Evolutionary conservation across 2,113 vertebrate genomes (phyloP), one percentile per base, ranked within the genome.

Genomic region (Onychostruthus taczanowskii): DNA sequence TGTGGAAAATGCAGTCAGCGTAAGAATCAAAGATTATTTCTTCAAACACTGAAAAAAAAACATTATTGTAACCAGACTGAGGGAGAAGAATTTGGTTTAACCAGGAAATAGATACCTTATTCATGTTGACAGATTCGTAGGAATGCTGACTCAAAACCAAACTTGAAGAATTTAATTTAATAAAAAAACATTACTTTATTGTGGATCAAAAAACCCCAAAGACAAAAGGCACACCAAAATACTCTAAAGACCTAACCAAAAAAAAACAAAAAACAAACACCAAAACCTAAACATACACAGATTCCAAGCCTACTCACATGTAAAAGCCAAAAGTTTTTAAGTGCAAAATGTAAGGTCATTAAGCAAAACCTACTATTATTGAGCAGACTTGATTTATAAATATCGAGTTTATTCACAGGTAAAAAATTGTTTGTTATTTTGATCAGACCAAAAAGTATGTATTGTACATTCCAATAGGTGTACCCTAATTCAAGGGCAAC

Each of bases 401-500:
- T 72, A 68, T 5, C 44, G 3, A 4, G 1, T 62, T 83, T 83
- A 68, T n/a, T 39, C 7, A 31, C 4, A 28, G 8, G 13, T 8
- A 64, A 83, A 84, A 59, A 61, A 22, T 14, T 33, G 4, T n/a
- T 73, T 86, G 10, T 30, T 3, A 30, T 64, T 75, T 75, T 52
- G 9, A 56, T 18, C 10, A 59, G 23, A 61, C 9, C 2, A 3
- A 66, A 67, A 67, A 53, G 6, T 8, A 33, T 44, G 2, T 22
- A 21, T 50, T 35, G 20, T 27, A 7, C 7, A 16, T 59, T 28
- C 16, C 15, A 28, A 20, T 9, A 33, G 13, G 5, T 13, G 13
- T 19, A 28, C 23, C 19, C 27, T 43, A 58, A 39, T n/a, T 14
- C 15, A 6, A 4, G 1, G 1, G 2, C 6, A 4, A 50, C 27